A percentile compares a stretch with the other conserved stretches of the same genome.
phyloP scores from a whole-genome alignment of 1,140 invertebrate genomes.

The Onthophagus taurus region DNA sequence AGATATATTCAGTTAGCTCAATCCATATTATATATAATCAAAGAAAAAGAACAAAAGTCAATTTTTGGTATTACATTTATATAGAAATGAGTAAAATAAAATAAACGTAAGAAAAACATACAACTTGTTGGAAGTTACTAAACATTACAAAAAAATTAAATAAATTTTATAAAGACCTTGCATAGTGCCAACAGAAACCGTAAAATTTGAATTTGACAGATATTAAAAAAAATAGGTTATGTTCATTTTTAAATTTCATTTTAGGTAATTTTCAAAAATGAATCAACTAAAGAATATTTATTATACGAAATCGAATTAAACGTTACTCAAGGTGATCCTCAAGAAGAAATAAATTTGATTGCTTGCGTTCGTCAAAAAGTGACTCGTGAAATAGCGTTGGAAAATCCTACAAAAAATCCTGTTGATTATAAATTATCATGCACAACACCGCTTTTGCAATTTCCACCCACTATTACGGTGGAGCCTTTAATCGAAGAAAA shows the following conservation, averaged over 20 bases:
- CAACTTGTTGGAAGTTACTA: neutral
- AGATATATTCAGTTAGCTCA: too few species aligned
- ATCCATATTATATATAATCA: too few species aligned
- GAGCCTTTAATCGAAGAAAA: conserved; percentile 20
- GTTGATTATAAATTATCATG: too few species aligned
- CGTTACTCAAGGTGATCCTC: conserved; percentile 16
- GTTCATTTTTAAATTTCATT: neutral
- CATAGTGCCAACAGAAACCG: too few species aligned
- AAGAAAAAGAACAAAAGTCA: too few species aligned
- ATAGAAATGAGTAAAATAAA: neutral
- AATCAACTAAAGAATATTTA: conserved; percentile 21
- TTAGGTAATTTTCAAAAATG: conserved; percentile 22
- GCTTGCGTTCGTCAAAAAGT: conserved; percentile 17
- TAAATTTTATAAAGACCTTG: too few species aligned
- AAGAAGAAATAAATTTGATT: conserved; percentile 16
- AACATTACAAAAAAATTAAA: neutral
- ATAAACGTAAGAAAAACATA: neutral
- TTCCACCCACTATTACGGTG: conserved; percentile 15
- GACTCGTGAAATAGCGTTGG: conserved; percentile 17
- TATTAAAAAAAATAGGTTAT: neutral
- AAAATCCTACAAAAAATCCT: conserved; percentile 23
- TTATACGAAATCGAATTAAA: conserved; percentile 22
- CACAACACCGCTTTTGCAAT: conserved; percentile 17
- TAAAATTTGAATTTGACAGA: neutral
- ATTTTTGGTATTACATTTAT: too few species aligned